Percentiles rank a stretch among this genome's conserved stretches.
Evolutionary conservation across 2,888 invertebrate species (phyloP).

Genomic region (Drosophila kanekoi): DNA sequence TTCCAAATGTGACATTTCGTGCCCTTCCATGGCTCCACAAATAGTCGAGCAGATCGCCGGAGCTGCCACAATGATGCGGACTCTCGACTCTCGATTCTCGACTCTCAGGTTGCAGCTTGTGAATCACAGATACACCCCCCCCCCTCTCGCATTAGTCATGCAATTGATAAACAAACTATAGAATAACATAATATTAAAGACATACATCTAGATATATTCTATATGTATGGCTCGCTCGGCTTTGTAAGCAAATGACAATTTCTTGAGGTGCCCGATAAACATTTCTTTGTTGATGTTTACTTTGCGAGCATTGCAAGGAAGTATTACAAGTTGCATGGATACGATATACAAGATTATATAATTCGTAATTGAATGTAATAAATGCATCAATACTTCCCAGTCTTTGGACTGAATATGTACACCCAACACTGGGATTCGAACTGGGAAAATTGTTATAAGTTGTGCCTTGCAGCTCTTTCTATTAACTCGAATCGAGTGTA

Average conservation of each 20-base stretch:
- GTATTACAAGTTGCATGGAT: not conserved
- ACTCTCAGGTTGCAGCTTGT: conserved; percentile 2
- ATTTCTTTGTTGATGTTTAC: conserved; percentile 5
- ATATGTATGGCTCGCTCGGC: not conserved
- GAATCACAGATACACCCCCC: conserved; percentile 8
- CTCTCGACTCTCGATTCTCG: conserved; percentile 17
- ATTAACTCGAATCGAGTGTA: too few species aligned
- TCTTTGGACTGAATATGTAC: too few species aligned
- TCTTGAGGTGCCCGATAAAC: conserved; percentile 2
- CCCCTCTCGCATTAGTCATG: not conserved
- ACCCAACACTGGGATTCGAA: too few species aligned
- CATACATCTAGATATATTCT: not conserved
- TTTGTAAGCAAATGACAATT: conserved; percentile 1
- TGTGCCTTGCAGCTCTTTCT: too few species aligned
- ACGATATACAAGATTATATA: not conserved
- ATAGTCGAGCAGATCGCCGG: too few species aligned
- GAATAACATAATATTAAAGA: conserved; percentile 12
- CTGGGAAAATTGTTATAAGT: too few species aligned
- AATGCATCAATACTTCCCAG: too few species aligned
- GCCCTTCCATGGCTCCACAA: too few species aligned
- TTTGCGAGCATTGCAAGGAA: not conserved
- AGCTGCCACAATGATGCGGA: conserved; percentile 1
- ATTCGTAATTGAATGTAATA: too few species aligned
- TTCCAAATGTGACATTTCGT: not conserved
- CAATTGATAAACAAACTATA: not conserved